Evolutionary conservation across 2,797 vertebrate species (phyloP), one percentile per base, ranked within the genome.

Genomic region (Anguilla pacifica): DNA sequence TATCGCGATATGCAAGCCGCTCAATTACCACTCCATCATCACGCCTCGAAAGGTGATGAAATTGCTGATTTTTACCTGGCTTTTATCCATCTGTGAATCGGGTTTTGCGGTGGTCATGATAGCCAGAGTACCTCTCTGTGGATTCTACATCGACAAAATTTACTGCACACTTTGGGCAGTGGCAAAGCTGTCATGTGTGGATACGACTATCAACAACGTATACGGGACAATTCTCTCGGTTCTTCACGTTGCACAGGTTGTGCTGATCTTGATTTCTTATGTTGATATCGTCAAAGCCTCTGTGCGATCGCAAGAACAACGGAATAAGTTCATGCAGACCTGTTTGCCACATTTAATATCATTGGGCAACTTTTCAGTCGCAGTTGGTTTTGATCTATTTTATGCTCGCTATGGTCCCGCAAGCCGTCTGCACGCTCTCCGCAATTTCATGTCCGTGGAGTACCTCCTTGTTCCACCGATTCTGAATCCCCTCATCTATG

Each of bases 181-280:
- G 31, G 51, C 35, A 35, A 82, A 92, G 88, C 92, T 95, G 49
- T 93, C 95, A 0, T 95, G 95, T 87, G 9, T 22, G 0, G 88
- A 93, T 87, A 92, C 89, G 0, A 93, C 83, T 0, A 0, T 90
- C 15, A 94, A 94, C 89, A 94, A 91, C 86, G n/a, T 92, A 15
- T 94, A 94, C n/a, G 91, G 89, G 43, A 92, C 90, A 1, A 0
- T 92, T 55, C 19, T 95, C 0, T 89, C 64, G 0, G 1, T 93
- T 70, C 89, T 64, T 0, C 92, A 95, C 84, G 0, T 89, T 0
- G 28, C 15, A 0, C 93, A 95, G 90, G 86, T 85, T 0, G 9
- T 2, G 0, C 86, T 95, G 22, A 94, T 95, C 61, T 1, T 94
- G 15, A 64, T 91, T 3, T 95, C 95, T 6, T 96, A 96, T 72